Percentiles rank a stretch among this genome's conserved stretches.
phyloP scores from a whole-genome alignment of 1,140 invertebrate genomes.

The Pissodes strobi region DNA sequence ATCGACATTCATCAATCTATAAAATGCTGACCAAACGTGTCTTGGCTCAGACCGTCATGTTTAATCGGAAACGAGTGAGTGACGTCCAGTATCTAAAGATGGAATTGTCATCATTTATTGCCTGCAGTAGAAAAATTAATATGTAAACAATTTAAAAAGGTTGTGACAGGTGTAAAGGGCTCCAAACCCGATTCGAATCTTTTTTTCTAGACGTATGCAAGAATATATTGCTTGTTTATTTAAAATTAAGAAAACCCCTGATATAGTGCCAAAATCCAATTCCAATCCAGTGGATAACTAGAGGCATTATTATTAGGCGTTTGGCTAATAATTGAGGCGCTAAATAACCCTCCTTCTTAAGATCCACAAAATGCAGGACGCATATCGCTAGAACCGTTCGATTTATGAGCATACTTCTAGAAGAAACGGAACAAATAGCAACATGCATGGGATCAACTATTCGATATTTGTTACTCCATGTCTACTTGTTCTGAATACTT shows the following conservation, averaged over 20 bases:
- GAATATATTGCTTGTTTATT: too few relatives aligned
- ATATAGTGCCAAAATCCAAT: conserved; percentile 36
- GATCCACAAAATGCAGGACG: conserved; percentile 35
- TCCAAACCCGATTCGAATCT: conserved; percentile 30
- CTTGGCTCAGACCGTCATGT: conserved; percentile 24
- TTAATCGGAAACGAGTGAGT: conserved; percentile 38
- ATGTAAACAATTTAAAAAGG: too few relatives aligned
- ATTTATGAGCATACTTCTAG: conserved; percentile 22
- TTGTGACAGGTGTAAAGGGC: too few relatives aligned
- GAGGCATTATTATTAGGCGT: conserved; percentile 23
- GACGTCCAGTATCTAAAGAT: conserved; percentile 38
- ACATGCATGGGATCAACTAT: conserved; percentile 34
- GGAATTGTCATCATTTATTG: conserved; percentile 3
- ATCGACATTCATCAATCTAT: conserved; percentile 16
- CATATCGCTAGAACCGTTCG: conserved; percentile 41
- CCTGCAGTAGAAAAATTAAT: conserved; percentile 27
- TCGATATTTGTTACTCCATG: too few relatives aligned
- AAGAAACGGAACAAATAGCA: conserved; percentile 39
- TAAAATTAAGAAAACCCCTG: too few relatives aligned
- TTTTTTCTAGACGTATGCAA: conserved; percentile 24
- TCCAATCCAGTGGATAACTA: conserved; percentile 33
- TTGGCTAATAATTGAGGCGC: conserved; percentile 29
- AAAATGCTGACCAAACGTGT: conserved; percentile 35
- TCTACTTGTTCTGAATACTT: too few relatives aligned
- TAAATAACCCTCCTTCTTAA: conserved; percentile 32